Conservation (phyloP, 2,888 invertebrate species). For the Ophion costatus region DNA sequence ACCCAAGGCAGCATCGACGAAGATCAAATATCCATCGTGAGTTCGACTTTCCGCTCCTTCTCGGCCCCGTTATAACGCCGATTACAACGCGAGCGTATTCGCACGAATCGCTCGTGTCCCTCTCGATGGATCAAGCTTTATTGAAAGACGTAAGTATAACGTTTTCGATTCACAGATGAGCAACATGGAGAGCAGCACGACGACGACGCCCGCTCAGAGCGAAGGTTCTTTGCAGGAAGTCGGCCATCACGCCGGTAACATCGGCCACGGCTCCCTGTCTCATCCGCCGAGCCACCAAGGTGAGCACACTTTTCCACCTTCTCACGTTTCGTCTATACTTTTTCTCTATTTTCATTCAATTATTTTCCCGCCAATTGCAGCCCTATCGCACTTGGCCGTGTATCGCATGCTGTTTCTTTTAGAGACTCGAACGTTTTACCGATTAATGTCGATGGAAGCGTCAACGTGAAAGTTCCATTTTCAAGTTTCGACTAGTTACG, state of each 20-base stretch:
- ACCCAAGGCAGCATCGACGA: conserved; percentile 81
- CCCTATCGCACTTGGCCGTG: not conserved
- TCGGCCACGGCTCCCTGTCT: conserved; percentile 76
- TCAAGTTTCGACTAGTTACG: not conserved
- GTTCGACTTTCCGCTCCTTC: conserved; percentile 38
- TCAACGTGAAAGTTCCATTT: too few relatives aligned
- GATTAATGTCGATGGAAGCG: too few relatives aligned
- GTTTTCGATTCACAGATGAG: conserved; percentile 75
- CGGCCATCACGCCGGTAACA: conserved; percentile 77
- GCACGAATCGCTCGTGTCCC: not conserved
- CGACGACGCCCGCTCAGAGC: conserved; percentile 78
- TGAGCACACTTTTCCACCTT: conserved; percentile 68
- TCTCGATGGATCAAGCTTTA: not conserved
- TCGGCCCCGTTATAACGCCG: not conserved
- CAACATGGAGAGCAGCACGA: conserved; percentile 80
- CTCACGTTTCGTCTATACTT: not conserved
- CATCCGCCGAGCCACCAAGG: conserved; percentile 80
- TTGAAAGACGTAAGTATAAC: not conserved
- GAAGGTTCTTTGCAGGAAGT: conserved; percentile 80
- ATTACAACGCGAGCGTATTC: not conserved
- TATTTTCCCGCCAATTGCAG: not conserved
- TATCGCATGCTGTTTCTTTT: conserved; percentile 7
- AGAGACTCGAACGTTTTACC: too few relatives aligned
- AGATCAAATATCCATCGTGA: conserved; percentile 81
- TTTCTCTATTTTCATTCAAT: not conserved